phyloP scores from a whole-genome alignment of 1,140 invertebrate genomes.

The Orius insidiosus region DNA sequence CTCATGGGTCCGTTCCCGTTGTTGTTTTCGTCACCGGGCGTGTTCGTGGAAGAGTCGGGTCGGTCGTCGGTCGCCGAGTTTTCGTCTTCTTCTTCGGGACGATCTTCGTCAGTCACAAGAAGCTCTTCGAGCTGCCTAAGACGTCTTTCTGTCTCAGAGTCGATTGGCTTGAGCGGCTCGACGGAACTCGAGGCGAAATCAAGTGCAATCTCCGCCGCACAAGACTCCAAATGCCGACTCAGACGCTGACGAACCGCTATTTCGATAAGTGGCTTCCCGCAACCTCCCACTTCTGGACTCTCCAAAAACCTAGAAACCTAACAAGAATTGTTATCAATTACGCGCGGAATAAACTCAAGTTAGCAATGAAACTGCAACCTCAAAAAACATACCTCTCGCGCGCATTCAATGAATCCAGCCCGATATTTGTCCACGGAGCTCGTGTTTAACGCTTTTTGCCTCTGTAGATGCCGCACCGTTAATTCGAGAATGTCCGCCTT shows the following conservation, averaged over 20 bases:
- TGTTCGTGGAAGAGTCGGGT: slow-evolving; percentile 36
- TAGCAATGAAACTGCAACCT: slow-evolving; percentile 6
- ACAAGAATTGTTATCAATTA: background rate
- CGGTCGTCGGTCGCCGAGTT: background rate
- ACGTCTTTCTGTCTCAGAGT: slow-evolving; percentile 12
- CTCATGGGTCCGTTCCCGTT: slow-evolving; percentile 11
- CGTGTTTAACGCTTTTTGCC: slow-evolving; percentile 44
- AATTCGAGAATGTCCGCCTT: slow-evolving; percentile 88
- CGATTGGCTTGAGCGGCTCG: slow-evolving; percentile 10
- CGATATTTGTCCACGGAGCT: slow-evolving; percentile 38
- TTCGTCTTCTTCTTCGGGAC: background rate
- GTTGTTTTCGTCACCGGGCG: slow-evolving; percentile 20
- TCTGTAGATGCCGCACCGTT: slow-evolving; percentile 71
- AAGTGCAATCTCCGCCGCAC: slow-evolving; percentile 47
- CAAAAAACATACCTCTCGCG: slow-evolving; percentile 39
- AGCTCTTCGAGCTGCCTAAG: slow-evolving; percentile 14
- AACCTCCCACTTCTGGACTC: slow-evolving; percentile 21
- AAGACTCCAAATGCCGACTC: slow-evolving; percentile 48
- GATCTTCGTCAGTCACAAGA: slow-evolving; percentile 1
- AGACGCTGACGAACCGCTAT: slow-evolving; percentile 27
- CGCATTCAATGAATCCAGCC: slow-evolving; percentile 67
- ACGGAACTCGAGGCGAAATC: slow-evolving; percentile 35
- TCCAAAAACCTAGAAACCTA: slow-evolving; percentile 24
- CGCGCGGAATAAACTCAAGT: background rate
- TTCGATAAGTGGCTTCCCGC: slow-evolving; percentile 16